These are phyloP conservation scores for Bicyclus anynana DNA, from an alignment of 1,140 invertebrate species.

Conservation along the genomic window DNA sequence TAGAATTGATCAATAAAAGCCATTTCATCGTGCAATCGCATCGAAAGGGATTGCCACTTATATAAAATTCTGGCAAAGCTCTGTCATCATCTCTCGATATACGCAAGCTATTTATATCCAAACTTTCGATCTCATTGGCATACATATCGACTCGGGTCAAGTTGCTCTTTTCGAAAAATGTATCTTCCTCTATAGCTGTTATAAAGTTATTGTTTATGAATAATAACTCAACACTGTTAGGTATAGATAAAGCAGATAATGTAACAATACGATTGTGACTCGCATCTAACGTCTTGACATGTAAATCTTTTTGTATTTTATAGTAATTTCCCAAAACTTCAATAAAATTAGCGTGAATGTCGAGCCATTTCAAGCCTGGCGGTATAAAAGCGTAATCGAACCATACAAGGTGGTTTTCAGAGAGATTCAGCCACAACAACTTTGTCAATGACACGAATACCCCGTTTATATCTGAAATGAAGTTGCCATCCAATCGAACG, in stretches of 20 bases:
- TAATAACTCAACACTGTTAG: constrained; percentile 87
- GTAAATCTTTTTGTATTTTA: constrained; percentile 79
- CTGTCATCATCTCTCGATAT: constrained; percentile 80
- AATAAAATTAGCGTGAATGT: constrained; percentile 89
- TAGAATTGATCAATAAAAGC: constrained; percentile 88
- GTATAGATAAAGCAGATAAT: constrained; percentile 83
- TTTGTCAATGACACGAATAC: constrained; percentile 86
- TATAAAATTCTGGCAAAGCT: constrained; percentile 88
- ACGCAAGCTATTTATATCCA: constrained; percentile 87
- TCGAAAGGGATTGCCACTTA: constrained; percentile 91
- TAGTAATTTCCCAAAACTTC: constrained; percentile 86
- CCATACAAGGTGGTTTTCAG: constrained; percentile 88
- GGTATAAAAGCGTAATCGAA: constrained; percentile 91
- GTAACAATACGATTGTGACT: constrained; percentile 88
- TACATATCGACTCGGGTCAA: constrained; percentile 90
- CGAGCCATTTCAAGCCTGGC: constrained; percentile 86
- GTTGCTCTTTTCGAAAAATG: constrained; percentile 87
- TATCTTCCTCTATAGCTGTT: constrained; percentile 84
- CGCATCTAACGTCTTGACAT: constrained; percentile 85
- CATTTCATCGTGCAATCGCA: constrained; percentile 94
- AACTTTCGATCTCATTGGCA: constrained; percentile 87
- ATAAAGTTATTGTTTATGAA: constrained; percentile 92
- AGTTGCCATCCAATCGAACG: constrained; percentile 88
- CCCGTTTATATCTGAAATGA: constrained; percentile 85
- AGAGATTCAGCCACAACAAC: constrained; percentile 89